phyloP scores from a whole-genome alignment of 1,140 invertebrate species.

The Acromyrmex echinatior region DNA sequence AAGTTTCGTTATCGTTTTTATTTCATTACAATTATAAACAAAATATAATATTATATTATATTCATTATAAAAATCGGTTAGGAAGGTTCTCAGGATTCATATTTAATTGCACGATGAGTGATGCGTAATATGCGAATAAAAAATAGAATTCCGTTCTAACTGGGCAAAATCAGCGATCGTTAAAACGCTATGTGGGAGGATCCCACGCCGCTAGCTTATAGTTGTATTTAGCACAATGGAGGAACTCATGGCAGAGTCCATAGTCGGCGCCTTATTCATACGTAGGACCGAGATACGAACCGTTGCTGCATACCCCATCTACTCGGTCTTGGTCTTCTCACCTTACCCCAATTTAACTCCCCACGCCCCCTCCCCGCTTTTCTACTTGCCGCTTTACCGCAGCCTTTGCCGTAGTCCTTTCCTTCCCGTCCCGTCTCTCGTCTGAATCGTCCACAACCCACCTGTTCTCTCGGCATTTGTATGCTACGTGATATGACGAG shows the following conservation, averaged over 20 bases:
- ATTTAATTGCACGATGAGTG: background rate
- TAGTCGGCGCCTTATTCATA: conserved; percentile 65
- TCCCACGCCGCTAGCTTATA: conserved; percentile 14
- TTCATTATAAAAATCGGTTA: background rate
- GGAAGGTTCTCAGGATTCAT: background rate
- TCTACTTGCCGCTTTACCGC: conserved; percentile 58
- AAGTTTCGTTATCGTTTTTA: background rate
- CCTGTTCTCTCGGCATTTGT: conserved; percentile 75
- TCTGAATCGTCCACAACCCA: conserved; percentile 76
- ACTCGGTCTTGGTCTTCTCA: conserved; percentile 51
- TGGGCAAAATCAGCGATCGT: conserved; percentile 23
- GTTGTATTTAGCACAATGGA: conserved; percentile 9
- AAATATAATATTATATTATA: background rate
- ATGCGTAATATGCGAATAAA: background rate
- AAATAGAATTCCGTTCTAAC: background rate
- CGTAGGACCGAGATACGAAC: conserved; percentile 41
- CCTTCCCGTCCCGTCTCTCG: conserved; percentile 58
- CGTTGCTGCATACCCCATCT: conserved; percentile 50
- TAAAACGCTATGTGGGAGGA: conserved; percentile 12
- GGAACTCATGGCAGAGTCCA: conserved; percentile 19
- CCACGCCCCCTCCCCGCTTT: conserved; percentile 34
- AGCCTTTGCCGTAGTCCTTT: conserved; percentile 41
- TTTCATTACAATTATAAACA: background rate
- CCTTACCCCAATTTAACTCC: conserved; percentile 63
- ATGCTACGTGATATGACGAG: conserved; percentile 72